Percentiles rank a stretch among this genome's conserved stretches.
phyloP scores from a whole-genome alignment of 2,888 invertebrate species.

The Lithophane leautieri region DNA sequence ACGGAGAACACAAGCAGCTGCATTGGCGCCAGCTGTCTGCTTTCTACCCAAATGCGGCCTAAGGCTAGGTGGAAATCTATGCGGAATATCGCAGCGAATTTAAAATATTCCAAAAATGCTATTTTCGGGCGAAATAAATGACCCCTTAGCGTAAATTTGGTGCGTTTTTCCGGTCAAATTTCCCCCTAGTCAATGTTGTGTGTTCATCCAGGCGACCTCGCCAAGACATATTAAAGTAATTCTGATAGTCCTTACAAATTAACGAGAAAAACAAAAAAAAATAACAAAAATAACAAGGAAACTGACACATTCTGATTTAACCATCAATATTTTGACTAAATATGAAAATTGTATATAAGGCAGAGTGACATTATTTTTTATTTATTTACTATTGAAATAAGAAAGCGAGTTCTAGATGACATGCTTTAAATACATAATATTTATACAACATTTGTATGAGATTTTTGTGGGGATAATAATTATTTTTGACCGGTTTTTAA shows the following conservation, averaged over 20 bases:
- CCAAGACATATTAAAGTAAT: neutral
- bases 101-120: too few relatives aligned
- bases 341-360: conserved; percentile 68
- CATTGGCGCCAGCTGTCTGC: too few relatives aligned
- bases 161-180: too few relatives aligned
- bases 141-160: too few relatives aligned
- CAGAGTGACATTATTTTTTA: conserved; percentile 43
- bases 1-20: too few relatives aligned
- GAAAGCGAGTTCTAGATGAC: conserved; percentile 63
- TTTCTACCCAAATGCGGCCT: too few relatives aligned
- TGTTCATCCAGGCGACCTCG: too few relatives aligned
- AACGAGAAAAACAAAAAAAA: conserved; percentile 42
- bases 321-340: conserved; percentile 84
- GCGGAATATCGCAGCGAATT: too few relatives aligned
- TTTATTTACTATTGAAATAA: conserved; percentile 47
- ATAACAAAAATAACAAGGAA: conserved; percentile 58
- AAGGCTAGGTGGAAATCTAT: too few relatives aligned
- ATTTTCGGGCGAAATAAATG: too few relatives aligned
- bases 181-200: too few relatives aligned
- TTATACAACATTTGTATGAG: conserved; percentile 63
- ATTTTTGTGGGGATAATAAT: conserved; percentile 46
- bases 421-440: conserved; percentile 68
- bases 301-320: conserved; percentile 42
- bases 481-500: neutral
- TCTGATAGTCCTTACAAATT: conserved; percentile 22